Evolutionary conservation across 64 coral and sea anemone species (phyloP), one percentile per base, ranked within the genome.

Genomic region (Stichodactyla helianthus): DNA sequence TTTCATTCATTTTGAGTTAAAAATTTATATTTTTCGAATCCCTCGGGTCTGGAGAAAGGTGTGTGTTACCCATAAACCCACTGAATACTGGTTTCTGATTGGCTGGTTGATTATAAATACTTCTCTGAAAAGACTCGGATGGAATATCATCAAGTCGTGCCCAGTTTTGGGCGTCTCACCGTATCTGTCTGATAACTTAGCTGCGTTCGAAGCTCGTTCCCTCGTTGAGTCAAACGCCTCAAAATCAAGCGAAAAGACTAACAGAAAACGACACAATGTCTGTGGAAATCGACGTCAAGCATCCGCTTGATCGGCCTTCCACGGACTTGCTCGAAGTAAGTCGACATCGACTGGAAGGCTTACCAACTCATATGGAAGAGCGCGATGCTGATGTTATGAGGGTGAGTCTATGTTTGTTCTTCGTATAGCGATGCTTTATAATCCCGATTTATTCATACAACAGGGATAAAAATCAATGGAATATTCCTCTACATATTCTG

Each of bases 281-380:
- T 68, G 94, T 97, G 79, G 94, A 92, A 82, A 81, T 81, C 78
- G 78, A 91, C 52, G 94, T 97, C 26, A 97, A 97, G 51, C 94
- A 97, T 77, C 94, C 94, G 85, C 91, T 97, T 53, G 94, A 97
- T 89, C 58, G 78, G 76, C 89, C 94, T 15, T 89, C 89, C 91
- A 93, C 91, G 27, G 94, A 97, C 88, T 84, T 97, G 88, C 57
- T 97, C 15, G 94, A 96, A 84, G 94, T 96, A 51, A 96, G 94
- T 83, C 91, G 94, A 77, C 94, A 96, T 77, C 84, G 94, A 56
- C 77, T 96, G 52, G 91, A 96, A 89, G 89, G 89, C 74, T 79
- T 96, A 51, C 91, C 94, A 31, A 93, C 91, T 82, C 91, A 93
- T 85, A 92, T 93, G 89, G 91, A 93, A 51, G 94, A 96, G 26